Evolutionary conservation across 2,797 vertebrate genomes (phyloP), one percentile per base, ranked within the genome.

Genomic region (Acomys russatus): DNA sequence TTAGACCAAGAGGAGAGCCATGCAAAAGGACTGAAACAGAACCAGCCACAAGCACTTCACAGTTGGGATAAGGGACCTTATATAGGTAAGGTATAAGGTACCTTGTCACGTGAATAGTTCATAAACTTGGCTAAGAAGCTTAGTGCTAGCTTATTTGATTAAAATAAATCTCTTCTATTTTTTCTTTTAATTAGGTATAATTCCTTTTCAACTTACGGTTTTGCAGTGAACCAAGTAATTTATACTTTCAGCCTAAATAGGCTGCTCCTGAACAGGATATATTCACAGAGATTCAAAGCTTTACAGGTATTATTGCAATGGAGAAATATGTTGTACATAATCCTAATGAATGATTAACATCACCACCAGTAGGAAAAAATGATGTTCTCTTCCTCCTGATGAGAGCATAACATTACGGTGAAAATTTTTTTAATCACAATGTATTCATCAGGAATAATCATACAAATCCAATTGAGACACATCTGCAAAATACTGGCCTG

Each of bases 161-260:
- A 44, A 59, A 88, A 91, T 61, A 95, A 92, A 92, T 94, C 56
- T 96, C 82, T 97, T 90, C 54, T 94, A 25, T 92, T 97, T 92
- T 94, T 96, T 70, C 66, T 96, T 96, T 96, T 96, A 96, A 93
- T 97, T 97, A 94, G 64, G 59, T 77, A 90, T 96, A 95, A 96
- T 91, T 35, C 63, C 85, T 94, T 97, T 96, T 83, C 28, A 97
- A 90, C 25, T 76, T 56, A 88, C 63, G 77, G 12, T 92, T 97
- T 82, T 93, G 54, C 80, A 91, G 54, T 96, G 95, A 95, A 96
- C 85, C 92, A 95, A 91, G 73, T 95, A 96, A 94, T 96, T 97
- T 90, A 96, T 92, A 94, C 59, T 92, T 96, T 93, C 35, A 90
- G 23, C 20, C 78, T 95, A 96, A 97, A 94, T 59, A 92, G 80